These are phyloP conservation scores for Menidia menidia DNA, from an alignment of 2,797 vertebrate genomes.

Conservation along the genomic window DNA sequence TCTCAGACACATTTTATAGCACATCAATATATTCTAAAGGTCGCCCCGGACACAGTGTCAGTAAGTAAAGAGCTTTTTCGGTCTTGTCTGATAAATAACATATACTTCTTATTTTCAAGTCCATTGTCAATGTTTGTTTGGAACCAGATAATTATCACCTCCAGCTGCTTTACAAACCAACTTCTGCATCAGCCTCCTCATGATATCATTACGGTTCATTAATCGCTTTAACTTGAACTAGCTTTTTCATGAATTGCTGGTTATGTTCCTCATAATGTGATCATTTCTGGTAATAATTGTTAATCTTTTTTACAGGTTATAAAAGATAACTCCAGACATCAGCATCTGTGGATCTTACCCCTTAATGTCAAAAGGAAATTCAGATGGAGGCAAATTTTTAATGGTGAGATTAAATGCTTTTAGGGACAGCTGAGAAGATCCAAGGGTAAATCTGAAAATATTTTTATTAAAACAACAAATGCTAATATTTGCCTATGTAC, in stretches of 20 bases:
- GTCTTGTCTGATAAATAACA: neutral
- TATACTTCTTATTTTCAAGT: neutral
- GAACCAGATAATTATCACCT: neutral
- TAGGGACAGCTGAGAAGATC: neutral
- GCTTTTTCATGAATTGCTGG: neutral
- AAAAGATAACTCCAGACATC: neutral
- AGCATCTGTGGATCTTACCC: neutral
- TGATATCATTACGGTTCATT: neutral
- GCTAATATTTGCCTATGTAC: neutral
- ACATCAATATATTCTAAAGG: neutral
- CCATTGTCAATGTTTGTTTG: neutral
- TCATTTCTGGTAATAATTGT: neutral
- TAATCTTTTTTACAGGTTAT: neutral
- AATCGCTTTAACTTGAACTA: neutral
- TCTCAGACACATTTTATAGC: slow-evolving; percentile 57
- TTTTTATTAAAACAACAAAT: neutral
- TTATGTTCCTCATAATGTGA: too few relatives aligned
- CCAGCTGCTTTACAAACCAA: neutral
- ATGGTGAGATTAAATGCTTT: neutral
- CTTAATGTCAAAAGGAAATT: too few relatives aligned
- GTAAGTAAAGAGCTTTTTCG: neutral
- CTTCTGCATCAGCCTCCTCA: neutral
- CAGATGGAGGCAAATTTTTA: neutral
- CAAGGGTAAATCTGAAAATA: neutral
- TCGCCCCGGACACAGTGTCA: neutral